Conservation (phyloP, 1,140 invertebrate species). For the Brachionus sp. region DNA sequence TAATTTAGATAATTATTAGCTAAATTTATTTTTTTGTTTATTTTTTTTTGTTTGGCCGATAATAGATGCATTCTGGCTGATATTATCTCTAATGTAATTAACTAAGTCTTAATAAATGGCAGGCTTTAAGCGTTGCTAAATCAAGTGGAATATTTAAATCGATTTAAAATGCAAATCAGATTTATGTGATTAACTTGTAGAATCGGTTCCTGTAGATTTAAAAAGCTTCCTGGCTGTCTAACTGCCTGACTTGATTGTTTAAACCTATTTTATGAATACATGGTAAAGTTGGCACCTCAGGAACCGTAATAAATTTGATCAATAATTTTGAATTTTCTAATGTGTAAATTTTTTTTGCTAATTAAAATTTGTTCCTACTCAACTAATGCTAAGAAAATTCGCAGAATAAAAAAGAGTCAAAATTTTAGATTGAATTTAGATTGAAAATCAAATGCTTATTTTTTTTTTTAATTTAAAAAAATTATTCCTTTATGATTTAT, state of each 20-base stretch:
- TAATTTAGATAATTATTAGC: constrained; percentile 14
- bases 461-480: not conserved
- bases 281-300: not conserved
- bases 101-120: not conserved
- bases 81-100: not conserved
- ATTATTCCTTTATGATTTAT: not conserved
- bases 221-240: not conserved
- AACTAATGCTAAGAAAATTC: not conserved
- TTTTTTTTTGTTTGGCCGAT: not conserved
- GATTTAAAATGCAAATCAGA: not conserved
- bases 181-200: not conserved
- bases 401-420: not conserved
- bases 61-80: not conserved
- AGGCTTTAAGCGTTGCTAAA: not conserved
- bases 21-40: not conserved
- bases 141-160: not conserved
- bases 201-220: not conserved
- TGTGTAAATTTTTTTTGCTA: not conserved
- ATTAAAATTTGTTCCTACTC: not conserved
- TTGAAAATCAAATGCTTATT: not conserved
- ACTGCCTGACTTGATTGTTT: not conserved
- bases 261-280: not conserved
- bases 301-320: not conserved
- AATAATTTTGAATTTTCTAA: not conserved
- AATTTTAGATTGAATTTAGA: not conserved